These are phyloP conservation scores for Nemoura dubitans DNA, from an alignment of 2,888 invertebrate species.

Conservation along the genomic window DNA sequence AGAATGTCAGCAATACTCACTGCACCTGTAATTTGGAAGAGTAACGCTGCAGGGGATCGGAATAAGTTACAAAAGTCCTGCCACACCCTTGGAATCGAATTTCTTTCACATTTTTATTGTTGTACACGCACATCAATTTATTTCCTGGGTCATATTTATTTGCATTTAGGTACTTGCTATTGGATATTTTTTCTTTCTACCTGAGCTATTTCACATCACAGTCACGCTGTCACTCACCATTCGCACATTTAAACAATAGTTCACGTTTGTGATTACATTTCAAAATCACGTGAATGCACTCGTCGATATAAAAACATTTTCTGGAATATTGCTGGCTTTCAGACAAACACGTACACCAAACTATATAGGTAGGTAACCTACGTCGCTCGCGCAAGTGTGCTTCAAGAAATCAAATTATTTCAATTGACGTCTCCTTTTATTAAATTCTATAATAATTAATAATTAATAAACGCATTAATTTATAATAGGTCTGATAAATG, in stretches of 20 bases:
- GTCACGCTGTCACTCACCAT: conserved; percentile 31
- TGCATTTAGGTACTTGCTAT: conserved; percentile 15
- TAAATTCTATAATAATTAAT: background rate
- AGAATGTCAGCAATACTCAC: background rate
- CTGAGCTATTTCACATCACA: conserved; percentile 41
- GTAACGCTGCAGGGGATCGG: background rate
- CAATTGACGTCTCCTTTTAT: background rate
- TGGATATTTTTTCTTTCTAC: conserved; percentile 30
- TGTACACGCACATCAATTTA: conserved; percentile 1
- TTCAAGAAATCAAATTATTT: background rate
- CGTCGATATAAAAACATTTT: background rate
- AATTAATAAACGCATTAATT: background rate
- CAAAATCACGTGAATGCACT: background rate
- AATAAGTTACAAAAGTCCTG: background rate
- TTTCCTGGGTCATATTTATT: background rate
- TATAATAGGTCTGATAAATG: conserved; percentile 26
- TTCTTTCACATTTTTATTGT: background rate
- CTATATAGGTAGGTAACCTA: no score
- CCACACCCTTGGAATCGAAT: background rate
- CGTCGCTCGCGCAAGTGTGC: background rate
- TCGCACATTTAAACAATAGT: conserved; percentile 19
- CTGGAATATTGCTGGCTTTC: background rate
- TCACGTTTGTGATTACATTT: background rate
- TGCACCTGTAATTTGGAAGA: background rate
- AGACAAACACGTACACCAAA: no score